Base-by-base conservation (phyloP, 2,888 invertebrate species). In the Torymus aiolomorphi region DNA sequence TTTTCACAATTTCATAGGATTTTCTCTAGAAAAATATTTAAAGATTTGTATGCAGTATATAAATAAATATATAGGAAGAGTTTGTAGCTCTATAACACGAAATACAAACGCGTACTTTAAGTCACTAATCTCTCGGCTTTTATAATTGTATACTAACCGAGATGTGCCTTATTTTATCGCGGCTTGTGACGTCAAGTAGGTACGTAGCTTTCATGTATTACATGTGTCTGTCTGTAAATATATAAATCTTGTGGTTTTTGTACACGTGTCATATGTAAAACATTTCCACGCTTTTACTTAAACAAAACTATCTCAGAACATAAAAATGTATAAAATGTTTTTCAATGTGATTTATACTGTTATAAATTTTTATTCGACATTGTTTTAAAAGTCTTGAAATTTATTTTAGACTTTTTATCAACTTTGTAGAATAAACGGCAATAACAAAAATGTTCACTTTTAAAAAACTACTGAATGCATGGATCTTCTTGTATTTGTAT, bases 131-230 rank as follows among this genome's bases (percentile, higher is more conserved):
- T 76, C 73, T 76, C 76, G 79, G 75, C 16, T 59, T 18, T 76
- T 76, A 85, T 72, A 86, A 88, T 84, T 88, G 87, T 87, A 86
- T 89, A 90, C 88, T 90, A 87, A 90, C 87, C 87, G 88, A 89
- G 87, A 88, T 89, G 87, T 90, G 88, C 87, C 89, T 87, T 89
- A 87, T 90, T 82, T 89, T 90, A 88, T 89, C 90, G 90, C 90
- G 90, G 89, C 90, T 90, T 90, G 88, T 90, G 90, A 90, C 87
- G 89, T 89, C 90, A 89, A 90, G 89, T 89, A 90, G 89, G 89
- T 89, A 90, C 86, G 90, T 89, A 89, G 88, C 86, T 84, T 83
- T 84, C 82, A 83, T 87, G 85, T 80, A 80, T 84, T 83, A 83
- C 82, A 83, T 84, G 82, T 84, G 83, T 81, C 57, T 80, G 52